These are phyloP conservation scores for Pangasius sanitwongsei DNA, from an alignment of 2,797 vertebrate species.

Conservation along the genomic window DNA sequence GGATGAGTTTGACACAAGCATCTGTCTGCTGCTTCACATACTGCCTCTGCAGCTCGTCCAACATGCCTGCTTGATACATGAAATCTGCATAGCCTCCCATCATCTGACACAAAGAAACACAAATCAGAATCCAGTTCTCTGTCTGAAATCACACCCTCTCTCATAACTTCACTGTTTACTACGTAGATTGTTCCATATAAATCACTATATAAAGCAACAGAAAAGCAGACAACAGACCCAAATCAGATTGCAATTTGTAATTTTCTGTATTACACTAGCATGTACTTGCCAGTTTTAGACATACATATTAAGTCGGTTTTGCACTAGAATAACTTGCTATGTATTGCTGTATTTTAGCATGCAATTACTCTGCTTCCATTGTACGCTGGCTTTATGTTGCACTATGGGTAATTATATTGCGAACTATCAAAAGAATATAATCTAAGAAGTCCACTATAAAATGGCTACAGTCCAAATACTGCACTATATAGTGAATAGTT, in stretches of 20 bases:
- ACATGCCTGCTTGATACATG: constrained; percentile 74
- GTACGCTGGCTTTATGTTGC: background rate
- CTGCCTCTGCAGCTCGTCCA: constrained; percentile 73
- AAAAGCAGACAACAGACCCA: background rate
- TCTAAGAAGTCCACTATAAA: background rate
- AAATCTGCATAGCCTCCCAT: constrained; percentile 78
- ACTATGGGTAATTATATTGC: background rate
- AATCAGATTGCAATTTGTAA: background rate
- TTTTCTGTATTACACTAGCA: background rate
- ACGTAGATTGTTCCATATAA: background rate
- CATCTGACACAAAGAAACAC: constrained; percentile 65
- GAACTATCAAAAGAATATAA: background rate
- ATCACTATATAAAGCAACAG: background rate
- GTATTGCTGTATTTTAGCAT: background rate
- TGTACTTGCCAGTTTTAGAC: background rate
- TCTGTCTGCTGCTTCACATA: constrained; percentile 75
- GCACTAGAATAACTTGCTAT: background rate
- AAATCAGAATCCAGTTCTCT: background rate
- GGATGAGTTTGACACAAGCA: constrained; percentile 72
- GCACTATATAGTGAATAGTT: background rate
- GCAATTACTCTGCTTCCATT: background rate
- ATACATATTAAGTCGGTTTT: background rate
- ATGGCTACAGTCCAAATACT: background rate
- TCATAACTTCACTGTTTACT: background rate
- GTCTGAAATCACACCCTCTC: background rate